These are phyloP conservation scores for Xyrichtys novacula DNA, from an alignment of 2,797 vertebrate genomes.

Conservation along the genomic window DNA sequence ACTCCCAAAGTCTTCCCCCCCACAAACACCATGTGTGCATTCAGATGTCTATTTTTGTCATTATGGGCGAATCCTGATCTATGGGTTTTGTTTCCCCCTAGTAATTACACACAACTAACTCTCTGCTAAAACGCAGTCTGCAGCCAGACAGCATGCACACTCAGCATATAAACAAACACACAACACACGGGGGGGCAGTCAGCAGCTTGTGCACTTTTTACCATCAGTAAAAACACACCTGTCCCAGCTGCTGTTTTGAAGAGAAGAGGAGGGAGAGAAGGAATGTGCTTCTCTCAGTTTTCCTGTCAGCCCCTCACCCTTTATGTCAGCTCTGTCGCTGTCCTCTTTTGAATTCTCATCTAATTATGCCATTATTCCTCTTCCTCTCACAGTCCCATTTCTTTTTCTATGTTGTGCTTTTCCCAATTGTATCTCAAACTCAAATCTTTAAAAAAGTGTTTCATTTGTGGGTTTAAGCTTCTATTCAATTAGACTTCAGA, in stretches of 20 bases:
- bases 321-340: conserved; percentile 19
- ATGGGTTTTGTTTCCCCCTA: conserved; percentile 46
- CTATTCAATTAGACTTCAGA: too few relatives aligned
- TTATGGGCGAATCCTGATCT: conserved; percentile 50
- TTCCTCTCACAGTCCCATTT: background rate
- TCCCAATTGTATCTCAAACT: background rate
- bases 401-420: background rate
- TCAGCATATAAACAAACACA: conserved; percentile 71
- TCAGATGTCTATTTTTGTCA: conserved; percentile 62
- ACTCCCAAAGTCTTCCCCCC: conserved; percentile 15
- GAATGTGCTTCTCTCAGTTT: conserved; percentile 75
- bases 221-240: conserved; percentile 84
- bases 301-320: conserved; percentile 60
- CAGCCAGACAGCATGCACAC: conserved; percentile 50
- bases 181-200: conserved; percentile 58
- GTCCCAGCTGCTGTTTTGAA: conserved; percentile 87
- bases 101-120: conserved; percentile 68
- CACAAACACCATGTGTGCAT: conserved; percentile 39
- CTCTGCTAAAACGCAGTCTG: conserved; percentile 54
- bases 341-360: conserved; percentile 50
- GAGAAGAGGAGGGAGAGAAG: conserved; percentile 65
- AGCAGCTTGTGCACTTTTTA: conserved; percentile 72
- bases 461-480: background rate
- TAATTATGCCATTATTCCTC: conserved; percentile 44
- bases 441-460: conserved; percentile 9